Evolutionary conservation across 1,140 invertebrate species (phyloP).

Genomic region (Trichoplusia ni): DNA sequence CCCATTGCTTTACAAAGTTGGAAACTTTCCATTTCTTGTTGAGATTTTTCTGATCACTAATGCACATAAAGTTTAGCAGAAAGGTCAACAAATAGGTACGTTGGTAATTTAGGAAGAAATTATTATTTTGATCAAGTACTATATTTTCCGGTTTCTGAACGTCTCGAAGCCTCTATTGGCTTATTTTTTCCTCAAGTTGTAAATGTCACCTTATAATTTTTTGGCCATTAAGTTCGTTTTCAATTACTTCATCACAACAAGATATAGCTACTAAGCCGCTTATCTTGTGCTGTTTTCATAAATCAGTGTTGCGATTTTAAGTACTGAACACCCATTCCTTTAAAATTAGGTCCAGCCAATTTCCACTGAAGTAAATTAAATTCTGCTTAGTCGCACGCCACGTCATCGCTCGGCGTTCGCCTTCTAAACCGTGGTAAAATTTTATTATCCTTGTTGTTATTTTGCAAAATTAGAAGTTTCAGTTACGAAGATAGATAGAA

Average conservation of each 20-base stretch:
- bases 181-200: too few species aligned
- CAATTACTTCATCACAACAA: background rate
- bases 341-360: constrained; percentile 21
- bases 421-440: constrained; percentile 17
- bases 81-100: too few species aligned
- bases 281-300: background rate
- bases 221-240: background rate
- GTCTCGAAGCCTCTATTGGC: too few species aligned
- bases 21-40: background rate
- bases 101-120: too few species aligned
- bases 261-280: too few species aligned
- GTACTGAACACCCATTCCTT: constrained; percentile 14
- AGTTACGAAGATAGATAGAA: constrained; percentile 9
- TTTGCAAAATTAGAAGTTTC: constrained; percentile 11
- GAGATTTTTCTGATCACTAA: too few species aligned
- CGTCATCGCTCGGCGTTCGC: constrained; percentile 23
- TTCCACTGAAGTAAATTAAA: constrained; percentile 29
- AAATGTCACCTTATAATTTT: background rate
- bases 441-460: constrained; percentile 24
- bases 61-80: too few species aligned
- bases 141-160: too few species aligned
- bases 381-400: constrained; percentile 24
- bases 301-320: constrained; percentile 22
- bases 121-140: too few species aligned
- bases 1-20: constrained; percentile 1